Base-by-base conservation (phyloP, 1,140 invertebrate genomes). In the Drosophila navojoa region DNA sequence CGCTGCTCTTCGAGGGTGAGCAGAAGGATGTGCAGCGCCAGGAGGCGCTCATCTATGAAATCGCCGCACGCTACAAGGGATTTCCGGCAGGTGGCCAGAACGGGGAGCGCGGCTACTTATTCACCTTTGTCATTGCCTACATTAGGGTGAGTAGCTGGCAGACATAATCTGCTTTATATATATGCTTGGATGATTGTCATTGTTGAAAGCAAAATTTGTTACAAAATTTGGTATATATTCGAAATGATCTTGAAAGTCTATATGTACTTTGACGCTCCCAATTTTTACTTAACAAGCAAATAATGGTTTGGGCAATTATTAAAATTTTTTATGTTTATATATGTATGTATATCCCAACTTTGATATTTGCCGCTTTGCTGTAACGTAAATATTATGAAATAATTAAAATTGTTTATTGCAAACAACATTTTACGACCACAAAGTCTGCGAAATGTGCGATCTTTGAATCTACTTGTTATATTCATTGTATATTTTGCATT, bases 81-180 rank as follows among this genome's bases (percentile, higher is more conserved):
- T 93, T 99, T 42, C 95, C 97, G 3, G 98, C 96, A 0, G 98
- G 98, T 0, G 97, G 97, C 66, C 96, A 95, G 27, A 99, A 99
- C 91, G 99, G 99, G 0, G 96, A 97, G 92, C 94, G 97, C 40
- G 99, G 99, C 5, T 99, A 99, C 81, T 96, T 97, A 70, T 92
- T 99, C 5, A 99, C 99, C 0, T 99, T 99, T 92, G 97, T 99
- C n/a, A 99, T 99, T 68, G 99, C 98, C 13, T 99, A 99, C 91
- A 96, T 99, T 15, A 94, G 98, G 91, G 97, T 97, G 92, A 94
- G 94, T 93, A 13, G 4, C 16, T 49, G 16, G 35, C 35, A 49
- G 19, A 22, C 3, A 22, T 7, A 35, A 6, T 9, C 7, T 10
- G 9, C 11, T 38, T 3, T 0, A 38, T 38, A 38, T 38, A 13